Base-by-base conservation (phyloP, 2,888 invertebrate genomes). In the Incurvaria masculella region DNA sequence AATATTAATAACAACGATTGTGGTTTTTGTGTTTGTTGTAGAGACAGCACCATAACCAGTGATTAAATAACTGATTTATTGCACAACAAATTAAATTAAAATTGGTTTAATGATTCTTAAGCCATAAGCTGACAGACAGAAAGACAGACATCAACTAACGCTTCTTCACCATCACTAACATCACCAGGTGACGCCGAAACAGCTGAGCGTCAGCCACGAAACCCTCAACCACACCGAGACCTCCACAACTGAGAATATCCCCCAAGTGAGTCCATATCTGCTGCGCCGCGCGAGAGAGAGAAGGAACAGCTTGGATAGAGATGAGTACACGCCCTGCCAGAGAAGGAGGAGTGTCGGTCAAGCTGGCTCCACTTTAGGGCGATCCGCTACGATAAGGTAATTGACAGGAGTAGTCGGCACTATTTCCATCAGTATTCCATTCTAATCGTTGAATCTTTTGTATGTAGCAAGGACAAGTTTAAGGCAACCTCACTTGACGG, bases 81-180 rank as follows among this genome's bases (percentile, higher is more conserved):
- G 41, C n/a, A 44, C 44, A 33, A 33, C 26, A 44, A 27, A 20
- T 16, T 44, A 44, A 44, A 33, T 44, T 27, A 44, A 44, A 33
- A n/a, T 20, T 27, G 14, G 27, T 44, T 20, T 20, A 33, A 44
- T 21, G 33, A 44, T n/a, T 10, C 20, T 8, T 33, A 44, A 27
- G 33, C 19, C 19, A 33, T 44, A 44, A 20, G 21, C n/a, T n/a
- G n/a, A n/a, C n/a, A n/a, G n/a, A n/a, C n/a, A n/a, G n/a, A n/a
- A n/a, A n/a, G n/a, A n/a, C 44, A 44, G 44, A 44, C 26, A 44
- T 17, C 17, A 14, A 20, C 19, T 23, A 44, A 44, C n/a, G n/a
- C n/a, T n/a, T n/a, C n/a, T n/a, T n/a, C n/a, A n/a, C n/a, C n/a
- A n/a, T n/a, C 14, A 33, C 33, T 33, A 33, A 33, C 33, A 8